phyloP scores from a whole-genome alignment of 1,140 invertebrate species.

The Antheraea pernyi region DNA sequence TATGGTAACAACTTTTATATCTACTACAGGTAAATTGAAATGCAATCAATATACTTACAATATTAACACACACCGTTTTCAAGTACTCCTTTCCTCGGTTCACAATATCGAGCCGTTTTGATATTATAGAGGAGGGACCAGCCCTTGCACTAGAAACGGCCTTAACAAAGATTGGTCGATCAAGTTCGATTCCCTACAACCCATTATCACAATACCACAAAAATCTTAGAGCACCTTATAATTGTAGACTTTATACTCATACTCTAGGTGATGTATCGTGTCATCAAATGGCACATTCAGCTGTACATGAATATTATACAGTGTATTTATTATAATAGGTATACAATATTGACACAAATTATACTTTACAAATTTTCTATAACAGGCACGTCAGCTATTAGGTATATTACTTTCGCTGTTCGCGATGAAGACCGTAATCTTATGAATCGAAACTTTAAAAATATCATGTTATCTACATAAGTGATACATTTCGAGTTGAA shows the following conservation, averaged over 20 bases:
- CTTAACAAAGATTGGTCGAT: constrained; percentile 68
- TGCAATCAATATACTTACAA: constrained; percentile 50
- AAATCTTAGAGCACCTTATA: constrained; percentile 77
- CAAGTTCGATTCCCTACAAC: constrained; percentile 53
- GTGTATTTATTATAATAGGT: constrained; percentile 54
- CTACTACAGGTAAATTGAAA: constrained; percentile 57
- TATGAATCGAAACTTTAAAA: background rate
- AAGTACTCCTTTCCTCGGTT: constrained; percentile 11
- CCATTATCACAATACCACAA: constrained; percentile 71
- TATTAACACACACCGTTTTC: constrained; percentile 24
- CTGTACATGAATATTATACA: constrained; percentile 73
- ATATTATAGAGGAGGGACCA: constrained; percentile 54
- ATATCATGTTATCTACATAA: background rate
- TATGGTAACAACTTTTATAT: constrained; percentile 56
- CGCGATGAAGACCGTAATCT: background rate
- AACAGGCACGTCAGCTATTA: constrained; percentile 51
- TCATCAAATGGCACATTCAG: constrained; percentile 67
- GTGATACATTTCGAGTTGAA: background rate
- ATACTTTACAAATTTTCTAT: constrained; percentile 56
- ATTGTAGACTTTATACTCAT: constrained; percentile 73
- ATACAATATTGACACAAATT: constrained; percentile 73
- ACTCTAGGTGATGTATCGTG: constrained; percentile 50
- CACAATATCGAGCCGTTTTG: constrained; percentile 14
- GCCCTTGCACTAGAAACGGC: constrained; percentile 59
- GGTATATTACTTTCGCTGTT: background rate